Base-by-base conservation (phyloP, 2,113 vertebrate species). In the Microtus richardsoni region DNA sequence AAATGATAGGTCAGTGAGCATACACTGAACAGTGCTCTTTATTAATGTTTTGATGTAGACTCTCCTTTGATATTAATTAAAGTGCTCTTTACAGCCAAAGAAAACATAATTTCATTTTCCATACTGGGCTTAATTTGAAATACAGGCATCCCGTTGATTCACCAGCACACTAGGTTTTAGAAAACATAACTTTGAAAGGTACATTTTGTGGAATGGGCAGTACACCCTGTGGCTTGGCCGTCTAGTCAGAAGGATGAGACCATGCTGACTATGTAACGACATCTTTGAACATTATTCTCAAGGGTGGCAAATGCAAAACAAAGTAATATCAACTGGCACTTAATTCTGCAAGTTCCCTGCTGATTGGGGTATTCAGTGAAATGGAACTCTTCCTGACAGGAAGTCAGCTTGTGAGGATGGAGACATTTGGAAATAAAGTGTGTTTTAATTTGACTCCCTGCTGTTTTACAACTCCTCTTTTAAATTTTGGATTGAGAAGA, bases 261-360 rank as follows among this genome's bases (percentile, higher is more conserved):
- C 99, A 98, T 22, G 98, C 98, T 99, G 99, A 94, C 98, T 98
- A 97, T 98, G 98, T 98, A 98, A 98, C 98, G 94, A 97, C 98
- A 99, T 98, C 99, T 99, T 99, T 99, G 99, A 99, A 99, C 98
- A 97, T 97, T 98, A 98, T 98, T 98, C 99, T 99, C 99, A 98
- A 97, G 98, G 98, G 99, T 99, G 99, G 99, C 97, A 98, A 98
- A 99, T 99, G 98, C 98, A 99, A 99, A 99, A 99, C 99, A 99
- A 98, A 98, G 98, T 98, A 99, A 99, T 99, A 99, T 99, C 99
- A 99, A 99, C 99, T 99, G 99, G 99, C 99, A 99, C 99, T 99
- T 99, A 99, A 99, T 99, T 99, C 99, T 98, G 98, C 96, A 98
- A 98, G 98, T 98, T 99, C 99, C 99, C 99, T 98, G 98, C 99